Percentiles rank a stretch among this genome's conserved stretches.
These are phyloP conservation scores for Formica aserva DNA, from an alignment of 2,888 invertebrate species.

Conservation along the genomic window DNA sequence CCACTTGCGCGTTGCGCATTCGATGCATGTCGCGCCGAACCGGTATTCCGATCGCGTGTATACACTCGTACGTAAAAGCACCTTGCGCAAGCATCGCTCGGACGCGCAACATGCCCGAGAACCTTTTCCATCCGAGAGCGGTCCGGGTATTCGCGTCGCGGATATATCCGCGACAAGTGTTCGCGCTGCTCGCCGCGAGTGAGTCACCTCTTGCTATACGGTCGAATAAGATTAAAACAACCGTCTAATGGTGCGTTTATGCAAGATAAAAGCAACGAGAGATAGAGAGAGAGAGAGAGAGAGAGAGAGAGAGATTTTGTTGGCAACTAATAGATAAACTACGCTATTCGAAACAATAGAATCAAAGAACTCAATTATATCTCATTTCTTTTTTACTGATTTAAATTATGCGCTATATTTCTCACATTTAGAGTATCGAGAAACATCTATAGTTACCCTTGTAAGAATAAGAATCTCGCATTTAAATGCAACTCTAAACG, in stretches of 20 bases:
- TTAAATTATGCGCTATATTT: neutral
- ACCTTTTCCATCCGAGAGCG: slow-evolving; percentile 63
- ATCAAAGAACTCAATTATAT: neutral
- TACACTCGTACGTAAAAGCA: slow-evolving; percentile 68
- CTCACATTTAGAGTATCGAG: neutral
- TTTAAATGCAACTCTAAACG: neutral
- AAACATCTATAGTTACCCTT: neutral
- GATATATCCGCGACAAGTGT: slow-evolving; percentile 72
- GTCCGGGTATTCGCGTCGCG: slow-evolving; percentile 60
- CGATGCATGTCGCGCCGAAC: slow-evolving; percentile 37
- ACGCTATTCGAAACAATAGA: neutral
- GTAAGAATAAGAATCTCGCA: neutral
- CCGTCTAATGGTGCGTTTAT: slow-evolving; percentile 1
- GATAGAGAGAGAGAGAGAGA: slow-evolving; percentile 1
- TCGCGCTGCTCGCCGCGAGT: slow-evolving; percentile 72
- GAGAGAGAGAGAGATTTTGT: neutral
- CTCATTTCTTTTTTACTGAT: neutral
- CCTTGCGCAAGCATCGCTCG: slow-evolving; percentile 69
- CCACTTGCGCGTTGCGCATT: neutral
- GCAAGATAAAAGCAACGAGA: neutral
- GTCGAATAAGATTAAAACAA: slow-evolving; percentile 8
- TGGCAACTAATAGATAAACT: neutral
- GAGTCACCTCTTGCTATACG: slow-evolving; percentile 65
- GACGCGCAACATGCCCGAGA: slow-evolving; percentile 43
- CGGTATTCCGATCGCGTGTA: slow-evolving; percentile 35